These are phyloP conservation scores for Todiramphus chloris DNA, from an alignment of 2,113 vertebrate species.

Conservation along the genomic window DNA sequence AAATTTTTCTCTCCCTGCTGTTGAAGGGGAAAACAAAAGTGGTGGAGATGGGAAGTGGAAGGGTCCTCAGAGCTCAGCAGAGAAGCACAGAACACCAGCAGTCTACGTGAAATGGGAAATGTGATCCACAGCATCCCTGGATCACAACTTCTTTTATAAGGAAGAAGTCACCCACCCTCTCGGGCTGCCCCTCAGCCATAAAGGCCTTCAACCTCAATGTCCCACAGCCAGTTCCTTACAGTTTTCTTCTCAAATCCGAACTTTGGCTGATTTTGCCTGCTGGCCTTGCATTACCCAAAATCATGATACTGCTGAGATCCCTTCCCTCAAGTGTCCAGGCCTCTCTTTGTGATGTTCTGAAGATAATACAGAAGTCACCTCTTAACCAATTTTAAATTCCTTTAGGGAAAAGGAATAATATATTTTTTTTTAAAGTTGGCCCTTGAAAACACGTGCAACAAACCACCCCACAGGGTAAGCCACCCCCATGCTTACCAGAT, in stretches of 20 bases:
- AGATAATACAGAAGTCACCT: background rate
- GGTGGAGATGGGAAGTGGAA: background rate
- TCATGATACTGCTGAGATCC: background rate
- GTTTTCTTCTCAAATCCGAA: background rate
- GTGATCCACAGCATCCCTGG: background rate
- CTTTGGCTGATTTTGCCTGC: background rate
- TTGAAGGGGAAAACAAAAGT: background rate
- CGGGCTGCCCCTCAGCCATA: background rate
- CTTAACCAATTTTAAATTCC: background rate
- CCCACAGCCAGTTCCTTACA: background rate
- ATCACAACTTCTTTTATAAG: background rate
- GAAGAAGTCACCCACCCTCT: accelerated
- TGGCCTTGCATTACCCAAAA: background rate
- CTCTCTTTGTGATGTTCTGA: background rate
- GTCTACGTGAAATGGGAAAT: background rate
- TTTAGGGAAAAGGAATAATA: background rate
- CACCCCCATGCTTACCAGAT: background rate
- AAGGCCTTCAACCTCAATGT: background rate
- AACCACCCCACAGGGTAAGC: background rate
- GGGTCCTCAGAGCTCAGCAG: background rate
- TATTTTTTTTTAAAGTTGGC: too few relatives aligned
- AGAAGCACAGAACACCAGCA: background rate
- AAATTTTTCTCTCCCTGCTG: background rate
- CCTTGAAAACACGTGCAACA: background rate
- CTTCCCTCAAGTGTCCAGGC: background rate